Evolutionary conservation across 2,888 invertebrate genomes (phyloP).

Genomic region (Cataglyphis livida): DNA sequence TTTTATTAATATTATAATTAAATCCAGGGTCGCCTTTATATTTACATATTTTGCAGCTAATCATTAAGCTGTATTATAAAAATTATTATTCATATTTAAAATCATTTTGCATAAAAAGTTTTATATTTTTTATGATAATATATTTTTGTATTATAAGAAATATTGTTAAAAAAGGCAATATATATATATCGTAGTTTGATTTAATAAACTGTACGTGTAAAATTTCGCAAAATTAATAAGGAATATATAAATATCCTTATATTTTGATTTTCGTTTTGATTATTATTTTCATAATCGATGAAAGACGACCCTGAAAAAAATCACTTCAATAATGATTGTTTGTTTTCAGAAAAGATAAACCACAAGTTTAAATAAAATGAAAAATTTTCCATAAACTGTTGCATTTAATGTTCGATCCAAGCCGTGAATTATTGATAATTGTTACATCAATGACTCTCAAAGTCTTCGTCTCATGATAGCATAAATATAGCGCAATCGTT

Average conservation of each 20-base stretch:
- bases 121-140: neutral
- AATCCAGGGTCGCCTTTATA: constrained; percentile 21
- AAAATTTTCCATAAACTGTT: constrained; percentile 1
- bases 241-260: constrained; percentile 21
- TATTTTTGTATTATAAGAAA: neutral
- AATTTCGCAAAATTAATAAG: constrained; percentile 35
- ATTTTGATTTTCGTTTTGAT: constrained; percentile 49
- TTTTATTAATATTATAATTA: neutral
- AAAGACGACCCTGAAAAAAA: constrained; percentile 35
- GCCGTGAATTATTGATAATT: neutral
- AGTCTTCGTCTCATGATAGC: neutral
- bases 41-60: constrained; percentile 17
- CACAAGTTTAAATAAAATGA: neutral
- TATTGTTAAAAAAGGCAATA: neutral
- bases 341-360: neutral
- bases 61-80: constrained; percentile 7
- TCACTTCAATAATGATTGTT: neutral
- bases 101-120: neutral
- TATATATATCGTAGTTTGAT: constrained; percentile 2
- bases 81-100: neutral
- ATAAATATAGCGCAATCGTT: neutral
- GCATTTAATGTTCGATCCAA: constrained; percentile 19
- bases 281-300: constrained; percentile 24
- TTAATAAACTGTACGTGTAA: constrained; percentile 6
- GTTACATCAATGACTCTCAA: neutral